Percentiles rank a stretch among this genome's conserved stretches.
Evolutionary conservation across 2,888 invertebrate species (phyloP).

Genomic region (Mimumesa dahlbomi): DNA sequence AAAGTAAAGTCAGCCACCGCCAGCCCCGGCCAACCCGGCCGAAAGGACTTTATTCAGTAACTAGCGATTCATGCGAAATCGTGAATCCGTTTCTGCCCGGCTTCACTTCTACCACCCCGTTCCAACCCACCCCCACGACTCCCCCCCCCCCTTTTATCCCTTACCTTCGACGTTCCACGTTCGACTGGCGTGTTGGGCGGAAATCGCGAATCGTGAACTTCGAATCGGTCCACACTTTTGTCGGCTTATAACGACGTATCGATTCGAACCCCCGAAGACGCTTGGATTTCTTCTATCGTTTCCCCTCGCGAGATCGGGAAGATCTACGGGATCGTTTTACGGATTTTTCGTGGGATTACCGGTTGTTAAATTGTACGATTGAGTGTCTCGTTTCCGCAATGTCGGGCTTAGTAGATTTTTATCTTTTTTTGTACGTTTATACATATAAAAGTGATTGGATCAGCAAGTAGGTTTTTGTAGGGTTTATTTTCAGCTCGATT

Average conservation of each 20-base stretch:
- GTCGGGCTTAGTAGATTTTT: no score
- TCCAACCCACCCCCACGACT: conserved; percentile 9
- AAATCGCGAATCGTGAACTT: conserved; percentile 36
- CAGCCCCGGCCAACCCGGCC: conserved; percentile 58
- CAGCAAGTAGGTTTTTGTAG: no score
- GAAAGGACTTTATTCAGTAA: conserved; percentile 73
- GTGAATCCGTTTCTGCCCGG: conserved; percentile 65
- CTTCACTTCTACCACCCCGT: conserved; percentile 46
- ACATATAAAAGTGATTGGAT: no score
- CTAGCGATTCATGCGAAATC: conserved; percentile 74
- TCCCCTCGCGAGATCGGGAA: no score
- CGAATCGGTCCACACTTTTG: conserved; percentile 11
- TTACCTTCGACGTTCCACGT: conserved; percentile 19
- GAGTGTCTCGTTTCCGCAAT: no score
- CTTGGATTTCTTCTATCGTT: no score
- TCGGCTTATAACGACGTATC: conserved; percentile 37
- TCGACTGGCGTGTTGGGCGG: not conserved
- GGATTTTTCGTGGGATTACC: no score
- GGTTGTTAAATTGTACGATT: no score
- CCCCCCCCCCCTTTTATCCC: conserved; percentile 15
- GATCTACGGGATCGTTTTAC: no score
- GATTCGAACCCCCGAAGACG: conserved; percentile 17
- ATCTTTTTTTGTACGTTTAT: no score
- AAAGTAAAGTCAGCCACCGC: conserved; percentile 67
- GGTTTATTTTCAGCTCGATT: no score